Base-by-base conservation (phyloP, 2,888 invertebrate genomes). In the Allygus modestus region DNA sequence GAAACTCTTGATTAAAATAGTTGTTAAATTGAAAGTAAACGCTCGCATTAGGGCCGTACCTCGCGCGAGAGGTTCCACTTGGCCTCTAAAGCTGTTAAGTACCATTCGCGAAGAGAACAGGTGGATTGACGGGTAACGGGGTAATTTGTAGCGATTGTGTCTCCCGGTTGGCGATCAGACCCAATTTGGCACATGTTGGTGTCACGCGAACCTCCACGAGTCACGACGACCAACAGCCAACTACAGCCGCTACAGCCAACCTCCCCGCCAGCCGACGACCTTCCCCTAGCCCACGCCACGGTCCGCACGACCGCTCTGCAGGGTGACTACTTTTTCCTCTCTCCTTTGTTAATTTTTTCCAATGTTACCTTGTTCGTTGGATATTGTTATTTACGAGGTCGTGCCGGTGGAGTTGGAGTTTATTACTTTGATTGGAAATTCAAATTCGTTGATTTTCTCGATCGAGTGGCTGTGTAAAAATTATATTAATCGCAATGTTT, bases 341-440 rank as follows among this genome's bases (percentile, higher is more conserved):
- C 65, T 31, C 65, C 31, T 12, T 5, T 28, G 17, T 7, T 28
- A 2, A 65, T 65, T 65, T 65, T 5, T 65, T 65, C 28, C 17
- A 2, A 65, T 31, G 65, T 65, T 65, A 65, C 65, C 65, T 65
- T 65, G 65, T 20, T 65, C 65, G 20, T 54, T 23, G 65, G 65
- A 31, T 65, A 28, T 28, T 31, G 5, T 65, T 65, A 31, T 26
- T 65, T 65, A 65, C 17, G 65, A 65, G 65, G 65, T 65, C 65
- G 65, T 9, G 26, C 4, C 23, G 28, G 15, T 15, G 31, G 31
- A 20, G 46, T n/a, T n/a, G 17, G 12, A 54, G 54, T 65, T 65
- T 65, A 65, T 65, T 65, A 15, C 65, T 15, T 5, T 31, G 65
- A 65, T 65, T 31, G 65, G 65, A 65, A 28, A 65, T 65, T 65